These are phyloP conservation scores for Dolichallabes microphthalmus DNA, from an alignment of 2,113 vertebrate species.

Conservation along the genomic window DNA sequence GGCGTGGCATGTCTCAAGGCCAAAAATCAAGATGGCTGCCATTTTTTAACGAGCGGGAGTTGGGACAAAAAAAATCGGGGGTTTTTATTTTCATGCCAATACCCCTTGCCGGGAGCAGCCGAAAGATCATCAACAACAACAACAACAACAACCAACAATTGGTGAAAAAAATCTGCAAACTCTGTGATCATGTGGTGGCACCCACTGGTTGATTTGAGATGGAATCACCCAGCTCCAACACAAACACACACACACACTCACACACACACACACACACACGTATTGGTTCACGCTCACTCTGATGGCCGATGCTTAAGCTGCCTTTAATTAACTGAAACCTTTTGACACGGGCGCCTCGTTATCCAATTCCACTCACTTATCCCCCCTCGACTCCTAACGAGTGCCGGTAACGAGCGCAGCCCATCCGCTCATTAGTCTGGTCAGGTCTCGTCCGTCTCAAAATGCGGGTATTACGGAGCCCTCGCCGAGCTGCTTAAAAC, in stretches of 20 bases:
- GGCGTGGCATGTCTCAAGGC: no score
- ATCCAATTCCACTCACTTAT: not conserved
- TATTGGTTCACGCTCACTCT: not conserved
- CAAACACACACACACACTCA: conserved; percentile 1
- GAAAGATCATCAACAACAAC: no score
- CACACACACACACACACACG: not conserved
- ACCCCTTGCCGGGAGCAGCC: no score
- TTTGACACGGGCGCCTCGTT: not conserved
- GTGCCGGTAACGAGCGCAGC: not conserved
- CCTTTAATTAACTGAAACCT: not conserved
- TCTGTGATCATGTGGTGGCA: no score
- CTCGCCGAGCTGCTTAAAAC: conserved; percentile 24
- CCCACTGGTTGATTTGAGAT: no score
- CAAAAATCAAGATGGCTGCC: no score
- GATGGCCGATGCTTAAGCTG: not conserved
- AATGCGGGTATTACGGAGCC: not conserved
- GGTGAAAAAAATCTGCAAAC: no score
- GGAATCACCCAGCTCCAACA: not conserved
- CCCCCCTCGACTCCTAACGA: not conserved
- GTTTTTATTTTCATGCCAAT: no score
- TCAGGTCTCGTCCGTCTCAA: not conserved
- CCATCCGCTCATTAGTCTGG: not conserved
- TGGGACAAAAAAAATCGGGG: no score
- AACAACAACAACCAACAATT: no score
- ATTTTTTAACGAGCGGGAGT: no score